Percentiles rank a stretch among this genome's conserved stretches.
These are phyloP conservation scores for Glyphotaelius pellucidus DNA, from an alignment of 2,888 invertebrate genomes.

Conservation along the genomic window DNA sequence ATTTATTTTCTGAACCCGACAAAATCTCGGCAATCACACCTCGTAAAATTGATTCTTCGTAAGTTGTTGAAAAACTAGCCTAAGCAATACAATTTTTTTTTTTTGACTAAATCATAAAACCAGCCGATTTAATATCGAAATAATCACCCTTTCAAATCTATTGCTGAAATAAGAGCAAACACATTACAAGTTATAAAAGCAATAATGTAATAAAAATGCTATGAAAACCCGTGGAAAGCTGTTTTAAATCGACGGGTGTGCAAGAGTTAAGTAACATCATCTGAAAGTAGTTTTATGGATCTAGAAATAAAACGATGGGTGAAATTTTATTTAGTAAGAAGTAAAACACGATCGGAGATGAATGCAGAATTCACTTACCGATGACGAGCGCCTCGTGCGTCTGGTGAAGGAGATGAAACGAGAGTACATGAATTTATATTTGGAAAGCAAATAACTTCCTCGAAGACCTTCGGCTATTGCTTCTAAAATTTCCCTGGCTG, in stretches of 20 bases:
- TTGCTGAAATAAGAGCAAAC: neutral
- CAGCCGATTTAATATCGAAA: neutral
- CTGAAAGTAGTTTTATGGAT: neutral
- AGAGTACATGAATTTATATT: neutral
- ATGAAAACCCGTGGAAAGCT: neutral
- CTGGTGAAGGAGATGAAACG: neutral
- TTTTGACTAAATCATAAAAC: neutral
- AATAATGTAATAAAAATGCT: neutral
- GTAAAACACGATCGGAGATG: neutral
- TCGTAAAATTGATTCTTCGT: neutral
- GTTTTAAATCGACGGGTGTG: neutral
- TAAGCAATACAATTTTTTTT: neutral
- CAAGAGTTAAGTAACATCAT: neutral
- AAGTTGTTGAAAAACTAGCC: neutral
- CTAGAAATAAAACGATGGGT: neutral
- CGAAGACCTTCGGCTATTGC: neutral
- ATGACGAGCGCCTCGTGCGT: neutral
- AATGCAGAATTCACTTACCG: neutral
- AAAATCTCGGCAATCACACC: neutral
- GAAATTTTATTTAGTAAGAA: neutral
- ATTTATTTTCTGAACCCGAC: neutral
- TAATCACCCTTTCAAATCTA: neutral
- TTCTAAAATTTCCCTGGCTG: neutral
- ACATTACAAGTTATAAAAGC: neutral
- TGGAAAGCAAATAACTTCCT: neutral